Base-by-base conservation (phyloP, 2,113 vertebrate genomes). In the Chascanopsetta lugubris region DNA sequence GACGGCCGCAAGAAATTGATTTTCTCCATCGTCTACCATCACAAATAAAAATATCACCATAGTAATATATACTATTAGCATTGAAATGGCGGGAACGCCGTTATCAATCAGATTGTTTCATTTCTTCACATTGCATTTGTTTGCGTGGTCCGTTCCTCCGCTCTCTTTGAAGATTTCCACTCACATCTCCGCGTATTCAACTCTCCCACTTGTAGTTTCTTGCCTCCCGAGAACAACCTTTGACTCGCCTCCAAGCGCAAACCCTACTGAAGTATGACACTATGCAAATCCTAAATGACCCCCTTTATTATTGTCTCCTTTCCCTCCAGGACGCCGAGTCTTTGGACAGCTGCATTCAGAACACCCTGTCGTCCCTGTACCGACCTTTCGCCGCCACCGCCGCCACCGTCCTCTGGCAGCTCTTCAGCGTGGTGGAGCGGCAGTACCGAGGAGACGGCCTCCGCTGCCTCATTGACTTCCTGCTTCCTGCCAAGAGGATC, bases 341-440 rank as follows among this genome's bases (percentile, higher is more conserved):
- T 50, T 85, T 94, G 66, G 94, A 95, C 77, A 85, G 64, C 83
- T 94, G 90, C 24, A 93, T 95, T 66, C 92, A 94, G 88, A 92
- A 77, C 80, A 92, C 91, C 1, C 86, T 95, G 53, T 94, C 93
- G 0, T 86, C 83, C 0, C 78, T 94, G n/a, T 95, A 94, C 73
- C 92, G 87, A 1, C 93, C 94, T 13, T 94, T 94, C 68, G 90
- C 84, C 48, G 91, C 85, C 63, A 94, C 93, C 0, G 93, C 93
- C 1, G 87, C 89, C 80, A 94, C 94, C 0, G 92, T 95, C 56
- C 87, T 95, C 73, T 94, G 93, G 93, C 94, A 95, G 87, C 92
- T 95, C 29, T 94, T 94, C 86, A 89, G 90, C 0, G 88, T 94
- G 69, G 93, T 94, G 17, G 93, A 95, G 79, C 88, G 92, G 56